A percentile compares a stretch with the other conserved stretches of the same genome.
These are phyloP conservation scores for Coremacera marginata DNA, from an alignment of 2,888 invertebrate genomes.

Conservation along the genomic window DNA sequence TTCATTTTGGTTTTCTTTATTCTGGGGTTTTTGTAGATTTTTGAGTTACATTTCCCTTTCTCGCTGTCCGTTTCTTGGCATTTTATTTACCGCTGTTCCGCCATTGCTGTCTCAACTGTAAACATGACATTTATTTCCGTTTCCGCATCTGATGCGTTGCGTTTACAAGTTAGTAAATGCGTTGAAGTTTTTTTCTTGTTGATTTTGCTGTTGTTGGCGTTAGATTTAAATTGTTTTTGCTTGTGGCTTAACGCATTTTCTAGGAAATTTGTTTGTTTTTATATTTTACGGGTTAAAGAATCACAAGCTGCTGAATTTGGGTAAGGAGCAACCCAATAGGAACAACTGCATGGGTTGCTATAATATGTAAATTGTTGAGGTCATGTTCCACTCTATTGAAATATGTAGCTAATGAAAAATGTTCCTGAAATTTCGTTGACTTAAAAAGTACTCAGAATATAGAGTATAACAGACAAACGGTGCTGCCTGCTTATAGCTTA, in stretches of 20 bases:
- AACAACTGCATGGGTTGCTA: neutral
- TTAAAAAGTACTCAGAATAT: too few relatives aligned
- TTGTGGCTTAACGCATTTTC: constrained; percentile 36
- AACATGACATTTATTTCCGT: constrained; percentile 29
- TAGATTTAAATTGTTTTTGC: constrained; percentile 40
- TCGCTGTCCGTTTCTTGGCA: neutral
- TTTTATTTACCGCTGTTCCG: constrained; percentile 25
- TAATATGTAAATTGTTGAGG: neutral
- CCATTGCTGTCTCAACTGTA: constrained; percentile 15
- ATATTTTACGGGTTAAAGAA: constrained; percentile 8
- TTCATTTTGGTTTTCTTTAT: neutral
- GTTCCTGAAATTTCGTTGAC: too few relatives aligned
- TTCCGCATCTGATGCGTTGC: constrained; percentile 12
- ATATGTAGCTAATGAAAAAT: too few relatives aligned
- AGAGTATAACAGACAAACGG: too few relatives aligned
- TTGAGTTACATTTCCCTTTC: constrained; percentile 2
- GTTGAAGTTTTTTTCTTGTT: neutral
- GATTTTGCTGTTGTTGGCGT: constrained; percentile 16
- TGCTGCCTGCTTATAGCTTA: too few relatives aligned
- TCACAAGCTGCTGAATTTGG: neutral
- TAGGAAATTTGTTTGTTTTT: neutral
- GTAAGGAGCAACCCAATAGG: neutral
- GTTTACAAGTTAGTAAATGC: neutral
- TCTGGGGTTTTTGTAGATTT: neutral
- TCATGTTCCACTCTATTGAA: too few relatives aligned